Conservation (phyloP, 1,140 invertebrate genomes). For the Tetramorium alpestre region DNA sequence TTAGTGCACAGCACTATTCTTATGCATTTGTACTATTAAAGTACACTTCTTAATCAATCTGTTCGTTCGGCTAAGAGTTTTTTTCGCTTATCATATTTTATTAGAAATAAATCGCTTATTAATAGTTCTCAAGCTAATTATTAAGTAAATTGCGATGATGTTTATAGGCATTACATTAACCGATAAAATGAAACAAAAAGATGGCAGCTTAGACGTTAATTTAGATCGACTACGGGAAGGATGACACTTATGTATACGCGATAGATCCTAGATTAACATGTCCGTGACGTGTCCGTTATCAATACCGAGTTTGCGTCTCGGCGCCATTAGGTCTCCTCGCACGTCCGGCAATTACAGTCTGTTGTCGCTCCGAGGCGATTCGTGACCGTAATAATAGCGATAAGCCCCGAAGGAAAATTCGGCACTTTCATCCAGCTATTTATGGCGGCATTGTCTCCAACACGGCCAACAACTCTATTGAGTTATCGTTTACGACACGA, state of each 20-base stretch:
- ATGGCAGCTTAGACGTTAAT: not conserved
- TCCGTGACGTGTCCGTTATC: slow-evolving; percentile 43
- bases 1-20: not conserved
- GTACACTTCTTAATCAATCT: not conserved
- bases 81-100: not conserved
- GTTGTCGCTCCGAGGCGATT: slow-evolving; percentile 63
- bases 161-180: not conserved
- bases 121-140: not conserved
- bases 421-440: slow-evolving; percentile 48
- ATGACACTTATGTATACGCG: not conserved
- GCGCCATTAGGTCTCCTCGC: slow-evolving; percentile 50
- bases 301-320: slow-evolving; percentile 36
- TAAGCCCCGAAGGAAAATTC: slow-evolving; percentile 63
- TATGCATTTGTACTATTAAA: not conserved
- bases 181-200: not conserved
- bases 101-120: not conserved
- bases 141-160: not conserved
- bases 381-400: slow-evolving; percentile 59
- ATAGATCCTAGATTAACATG: slow-evolving; percentile 62
- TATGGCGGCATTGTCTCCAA: slow-evolving; percentile 53
- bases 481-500: slow-evolving; percentile 26
- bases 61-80: not conserved
- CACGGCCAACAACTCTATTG: slow-evolving; percentile 39
- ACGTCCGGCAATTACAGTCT: slow-evolving; percentile 61
- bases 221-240: not conserved